Base-by-base conservation (phyloP, 2,888 invertebrate genomes). In the Patella caerulea region DNA sequence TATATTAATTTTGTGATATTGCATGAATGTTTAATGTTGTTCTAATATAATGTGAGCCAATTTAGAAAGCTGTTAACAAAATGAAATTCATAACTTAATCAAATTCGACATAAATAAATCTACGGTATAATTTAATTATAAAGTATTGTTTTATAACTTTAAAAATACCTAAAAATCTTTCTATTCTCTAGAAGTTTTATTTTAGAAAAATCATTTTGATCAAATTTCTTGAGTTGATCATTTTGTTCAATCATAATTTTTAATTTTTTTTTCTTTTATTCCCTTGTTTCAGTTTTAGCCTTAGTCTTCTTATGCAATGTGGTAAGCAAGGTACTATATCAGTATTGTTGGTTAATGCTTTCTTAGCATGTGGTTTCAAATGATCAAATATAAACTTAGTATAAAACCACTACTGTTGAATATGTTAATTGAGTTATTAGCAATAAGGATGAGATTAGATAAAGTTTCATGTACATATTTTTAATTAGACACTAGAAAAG, bases 241-340 rank as follows among this genome's bases (percentile, higher is more conserved):
- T 45, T 45, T 45, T 45, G 45, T 9, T 45, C 45, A 45, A 9
- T 45, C 45, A 45, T 45, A 9, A 9, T 45, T 19, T 65, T 19
- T 59, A 59, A n/a, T 11, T 65, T 65, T 24, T 19, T 65, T 9
- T 24, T 65, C 14, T 14, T 65, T 65, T 24, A 24, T 65, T 65
- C 65, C 65, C 24, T 19, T 24, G 24, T 65, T 65, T 65, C 65
- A 65, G 65, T 65, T 65, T 65, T 65, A 65, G 65, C 65, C 65
- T 65, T 65, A 65, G 65, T 65, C 65, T 65, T 65, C 65, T 65
- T 65, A 65, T 65, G 65, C 65, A 65, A 65, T 65, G 24, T 65
- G 65, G 65, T 65, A 65, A 65, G 65, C 65, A 65, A 65, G 65
- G 65, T 24, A 19, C 65, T 65, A 65, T 24, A 65, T 24, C 19